Conservation (phyloP, 2,113 vertebrate genomes). For the Labeo catla region DNA sequence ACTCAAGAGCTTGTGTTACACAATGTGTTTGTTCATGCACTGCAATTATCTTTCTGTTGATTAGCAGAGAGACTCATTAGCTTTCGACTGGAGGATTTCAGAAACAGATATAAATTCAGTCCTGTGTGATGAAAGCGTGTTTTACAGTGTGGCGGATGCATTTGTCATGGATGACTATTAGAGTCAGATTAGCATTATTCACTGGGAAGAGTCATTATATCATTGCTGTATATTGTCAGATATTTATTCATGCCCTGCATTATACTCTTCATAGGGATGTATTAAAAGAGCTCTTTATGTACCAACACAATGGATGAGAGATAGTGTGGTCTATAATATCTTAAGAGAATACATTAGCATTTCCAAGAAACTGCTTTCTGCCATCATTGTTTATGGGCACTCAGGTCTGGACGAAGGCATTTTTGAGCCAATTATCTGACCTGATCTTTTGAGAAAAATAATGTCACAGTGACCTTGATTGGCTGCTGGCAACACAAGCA, state of each 20-base stretch:
- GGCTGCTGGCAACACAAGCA: neutral
- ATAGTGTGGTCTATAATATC: neutral
- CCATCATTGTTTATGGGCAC: neutral
- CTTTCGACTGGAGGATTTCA: conserved; percentile 18
- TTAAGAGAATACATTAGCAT: neutral
- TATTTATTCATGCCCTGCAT: neutral
- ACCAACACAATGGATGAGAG: neutral
- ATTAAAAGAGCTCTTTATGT: neutral
- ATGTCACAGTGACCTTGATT: neutral
- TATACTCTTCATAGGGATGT: neutral
- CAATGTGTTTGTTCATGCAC: conserved; percentile 18
- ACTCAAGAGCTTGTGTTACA: conserved; percentile 13
- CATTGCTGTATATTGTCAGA: neutral
- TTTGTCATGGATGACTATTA: conserved; percentile 31
- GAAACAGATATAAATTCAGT: neutral
- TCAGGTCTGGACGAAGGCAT: neutral
- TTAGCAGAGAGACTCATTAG: conserved; percentile 44
- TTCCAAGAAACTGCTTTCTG: neutral
- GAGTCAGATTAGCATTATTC: conserved; percentile 17
- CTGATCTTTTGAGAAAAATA: neutral
- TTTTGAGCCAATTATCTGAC: neutral
- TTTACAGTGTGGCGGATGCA: neutral
- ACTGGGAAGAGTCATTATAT: conserved; percentile 12
- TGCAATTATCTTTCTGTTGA: conserved; percentile 42
- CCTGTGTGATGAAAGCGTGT: neutral